Conservation (phyloP, 2,797 vertebrate species). For the Cyclopterus lumpus region DNA sequence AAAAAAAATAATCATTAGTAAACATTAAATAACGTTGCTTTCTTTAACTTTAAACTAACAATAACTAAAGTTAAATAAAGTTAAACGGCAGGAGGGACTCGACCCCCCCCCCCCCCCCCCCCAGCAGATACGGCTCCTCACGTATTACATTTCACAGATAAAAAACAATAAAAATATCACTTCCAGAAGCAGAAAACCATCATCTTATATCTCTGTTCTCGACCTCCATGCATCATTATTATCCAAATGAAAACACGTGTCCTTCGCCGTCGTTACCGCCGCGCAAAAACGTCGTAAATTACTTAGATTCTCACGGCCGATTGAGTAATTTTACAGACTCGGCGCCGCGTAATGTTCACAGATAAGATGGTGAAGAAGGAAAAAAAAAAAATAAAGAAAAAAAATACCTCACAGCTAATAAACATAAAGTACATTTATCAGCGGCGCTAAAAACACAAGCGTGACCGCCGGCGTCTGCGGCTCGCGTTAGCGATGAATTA, state of each 20-base stretch:
- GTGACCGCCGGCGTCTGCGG: constrained; percentile 57
- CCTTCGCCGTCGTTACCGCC: constrained; percentile 54
- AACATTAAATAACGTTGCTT: too few species aligned
- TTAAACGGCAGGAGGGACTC: background rate
- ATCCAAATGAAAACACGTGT: constrained; percentile 62
- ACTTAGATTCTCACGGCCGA: constrained; percentile 69
- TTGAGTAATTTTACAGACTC: constrained; percentile 68
- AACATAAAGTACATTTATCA: constrained; percentile 76
- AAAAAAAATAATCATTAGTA: too few species aligned
- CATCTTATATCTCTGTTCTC: constrained; percentile 18
- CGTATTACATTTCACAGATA: constrained; percentile 53
- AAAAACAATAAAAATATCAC: constrained; percentile 54
- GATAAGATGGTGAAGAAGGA: constrained; percentile 72
- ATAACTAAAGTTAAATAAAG: too few species aligned
- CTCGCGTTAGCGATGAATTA: constrained; percentile 63
- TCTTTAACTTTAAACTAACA: too few species aligned
- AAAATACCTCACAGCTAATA: constrained; percentile 73
- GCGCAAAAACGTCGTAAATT: constrained; percentile 58
- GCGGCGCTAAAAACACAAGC: constrained; percentile 60
- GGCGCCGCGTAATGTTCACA: constrained; percentile 53
- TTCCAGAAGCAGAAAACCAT: constrained; percentile 17
- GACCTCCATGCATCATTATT: constrained; percentile 49
- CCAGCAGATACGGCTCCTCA: background rate
- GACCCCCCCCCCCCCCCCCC: background rate
- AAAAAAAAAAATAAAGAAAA: too few species aligned